These are phyloP conservation scores for Hoplostethus atlanticus DNA, from an alignment of 2,797 vertebrate genomes.

Conservation along the genomic window DNA sequence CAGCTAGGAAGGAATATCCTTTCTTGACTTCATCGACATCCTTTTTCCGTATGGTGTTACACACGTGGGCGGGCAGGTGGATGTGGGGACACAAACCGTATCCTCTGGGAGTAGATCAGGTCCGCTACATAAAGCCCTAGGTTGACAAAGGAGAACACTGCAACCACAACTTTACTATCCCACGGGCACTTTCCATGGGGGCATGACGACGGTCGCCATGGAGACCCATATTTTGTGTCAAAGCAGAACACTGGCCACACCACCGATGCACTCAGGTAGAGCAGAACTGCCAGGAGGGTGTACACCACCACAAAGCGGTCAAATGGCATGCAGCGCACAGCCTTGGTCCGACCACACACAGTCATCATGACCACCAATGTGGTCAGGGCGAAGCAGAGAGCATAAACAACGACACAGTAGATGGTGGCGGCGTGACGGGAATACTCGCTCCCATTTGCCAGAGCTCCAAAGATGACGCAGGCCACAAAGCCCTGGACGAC, in stretches of 20 bases:
- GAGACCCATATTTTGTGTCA: conserved; percentile 91
- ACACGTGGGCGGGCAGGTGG: conserved; percentile 44
- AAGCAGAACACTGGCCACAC: conserved; percentile 96
- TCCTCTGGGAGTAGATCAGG: conserved; percentile 90
- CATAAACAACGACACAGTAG: conserved; percentile 92
- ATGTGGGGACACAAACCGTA: conserved; percentile 79
- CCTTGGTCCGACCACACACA: conserved; percentile 84
- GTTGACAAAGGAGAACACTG: conserved; percentile 92
- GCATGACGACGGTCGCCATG: conserved; percentile 84
- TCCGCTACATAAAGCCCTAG: conserved; percentile 88
- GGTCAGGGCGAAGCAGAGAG: conserved; percentile 87
- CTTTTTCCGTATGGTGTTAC: conserved; percentile 23
- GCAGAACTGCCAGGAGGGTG: conserved; percentile 88
- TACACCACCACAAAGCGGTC: conserved; percentile 90
- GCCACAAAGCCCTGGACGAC: conserved; percentile 93
- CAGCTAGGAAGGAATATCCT: neutral
- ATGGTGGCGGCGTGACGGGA: conserved; percentile 84
- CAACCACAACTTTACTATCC: conserved; percentile 93
- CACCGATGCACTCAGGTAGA: conserved; percentile 91
- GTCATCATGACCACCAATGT: conserved; percentile 87
- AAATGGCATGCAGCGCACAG: conserved; percentile 86
- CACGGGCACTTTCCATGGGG: conserved; percentile 89
- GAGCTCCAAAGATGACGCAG: conserved; percentile 91
- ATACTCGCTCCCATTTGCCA: conserved; percentile 89
- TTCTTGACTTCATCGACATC: neutral